A percentile compares a stretch with the other conserved stretches of the same genome.
Conservation (phyloP, 2,797 vertebrate species). For the Cygnus olor region DNA sequence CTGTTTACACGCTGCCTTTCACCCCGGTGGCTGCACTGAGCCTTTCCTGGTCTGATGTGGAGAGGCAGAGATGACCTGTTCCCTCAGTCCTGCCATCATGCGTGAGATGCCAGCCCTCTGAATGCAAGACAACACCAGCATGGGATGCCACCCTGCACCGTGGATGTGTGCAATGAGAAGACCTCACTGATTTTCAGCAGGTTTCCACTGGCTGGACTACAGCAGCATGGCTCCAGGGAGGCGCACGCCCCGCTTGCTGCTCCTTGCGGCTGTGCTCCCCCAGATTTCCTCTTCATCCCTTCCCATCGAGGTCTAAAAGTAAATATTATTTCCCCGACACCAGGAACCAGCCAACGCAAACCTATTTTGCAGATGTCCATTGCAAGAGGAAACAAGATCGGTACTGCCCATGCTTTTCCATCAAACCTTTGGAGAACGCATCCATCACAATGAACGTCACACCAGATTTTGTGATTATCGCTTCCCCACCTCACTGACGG, state of each 20-base stretch:
- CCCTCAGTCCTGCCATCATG: not conserved
- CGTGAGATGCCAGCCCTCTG: not conserved
- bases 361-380: not conserved
- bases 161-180: not conserved
- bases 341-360: not conserved
- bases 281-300: not conserved
- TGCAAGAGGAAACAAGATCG: not conserved
- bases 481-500: conserved; percentile 17
- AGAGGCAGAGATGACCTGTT: not conserved
- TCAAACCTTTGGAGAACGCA: not conserved
- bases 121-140: not conserved
- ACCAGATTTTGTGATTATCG: conserved; percentile 31
- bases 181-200: not conserved
- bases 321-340: not conserved
- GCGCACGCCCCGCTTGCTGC: not conserved
- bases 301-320: not conserved
- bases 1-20: not conserved
- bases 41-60: not conserved
- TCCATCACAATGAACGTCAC: not conserved
- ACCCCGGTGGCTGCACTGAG: not conserved
- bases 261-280: not conserved
- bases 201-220: not conserved
- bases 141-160: not conserved
- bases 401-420: not conserved
- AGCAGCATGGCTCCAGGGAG: too few species aligned